Percentiles rank a stretch among this genome's conserved stretches.
phyloP scores from a whole-genome alignment of 2,797 vertebrate species.

The Columba guinea region DNA sequence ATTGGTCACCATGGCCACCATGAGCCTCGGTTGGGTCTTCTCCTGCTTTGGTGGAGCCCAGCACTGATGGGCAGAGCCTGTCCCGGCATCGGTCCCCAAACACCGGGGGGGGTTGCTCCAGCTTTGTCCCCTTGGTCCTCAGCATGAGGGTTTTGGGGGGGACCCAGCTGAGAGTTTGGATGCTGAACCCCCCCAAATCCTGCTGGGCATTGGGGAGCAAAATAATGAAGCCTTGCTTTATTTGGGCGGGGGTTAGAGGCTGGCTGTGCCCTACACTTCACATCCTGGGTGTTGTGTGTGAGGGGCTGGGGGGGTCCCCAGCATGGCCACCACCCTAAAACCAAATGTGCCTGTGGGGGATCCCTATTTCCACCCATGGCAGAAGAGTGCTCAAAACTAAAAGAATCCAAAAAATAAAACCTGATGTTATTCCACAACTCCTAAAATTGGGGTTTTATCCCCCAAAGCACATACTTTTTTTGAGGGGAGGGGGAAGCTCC shows the following conservation, averaged over 20 bases:
- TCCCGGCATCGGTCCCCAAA: accelerated
- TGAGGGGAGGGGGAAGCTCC: background rate
- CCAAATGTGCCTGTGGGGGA: background rate
- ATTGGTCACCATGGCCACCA: accelerated
- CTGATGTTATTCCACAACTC: accelerated
- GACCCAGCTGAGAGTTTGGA: accelerated
- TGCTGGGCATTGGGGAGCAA: accelerated
- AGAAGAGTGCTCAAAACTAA: accelerated
- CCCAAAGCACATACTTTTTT: background rate
- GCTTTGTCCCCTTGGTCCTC: accelerated
- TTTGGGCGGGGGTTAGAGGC: background rate
- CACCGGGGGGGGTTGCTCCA: background rate
- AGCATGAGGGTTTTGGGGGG: background rate
- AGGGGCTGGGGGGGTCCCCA: background rate
- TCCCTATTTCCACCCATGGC: background rate
- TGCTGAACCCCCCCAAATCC: background rate
- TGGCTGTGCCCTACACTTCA: background rate
- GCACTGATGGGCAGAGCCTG: accelerated
- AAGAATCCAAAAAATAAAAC: background rate
- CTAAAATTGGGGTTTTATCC: accelerated
- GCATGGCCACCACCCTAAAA: background rate
- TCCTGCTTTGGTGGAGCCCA: background rate
- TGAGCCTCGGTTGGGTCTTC: accelerated
- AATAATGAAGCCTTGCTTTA: background rate
- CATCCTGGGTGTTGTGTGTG: accelerated